Evolutionary conservation across 2,888 invertebrate genomes (phyloP).

Genomic region (Osedax fenrisi): DNA sequence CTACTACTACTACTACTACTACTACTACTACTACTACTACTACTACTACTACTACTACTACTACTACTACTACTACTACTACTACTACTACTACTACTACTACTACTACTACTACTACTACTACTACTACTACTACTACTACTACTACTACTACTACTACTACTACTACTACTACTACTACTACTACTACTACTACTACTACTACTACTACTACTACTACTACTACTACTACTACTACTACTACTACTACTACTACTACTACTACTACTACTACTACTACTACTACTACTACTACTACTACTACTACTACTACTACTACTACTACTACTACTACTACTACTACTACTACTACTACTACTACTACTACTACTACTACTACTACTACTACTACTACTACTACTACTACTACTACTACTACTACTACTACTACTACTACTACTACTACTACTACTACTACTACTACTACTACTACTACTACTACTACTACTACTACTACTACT

Average conservation of each 20-base stretch:
- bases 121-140: no score
- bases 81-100: neutral
- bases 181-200: no score
- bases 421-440: slow-evolving; percentile 17
- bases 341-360: slow-evolving; percentile 25
- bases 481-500: slow-evolving; percentile 18
- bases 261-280: slow-evolving; percentile 15
- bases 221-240: slow-evolving; percentile 1
- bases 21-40: slow-evolving; percentile 17
- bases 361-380: slow-evolving; percentile 21
- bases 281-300: slow-evolving; percentile 17
- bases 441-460: slow-evolving; percentile 16
- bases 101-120: neutral
- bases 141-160: neutral
- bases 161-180: slow-evolving; percentile 11
- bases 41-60: slow-evolving; percentile 7
- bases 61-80: slow-evolving; percentile 10
- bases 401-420: slow-evolving; percentile 19
- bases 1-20: slow-evolving; percentile 22
- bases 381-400: slow-evolving; percentile 22
- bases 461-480: slow-evolving; percentile 11
- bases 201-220: no score
- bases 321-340: slow-evolving; percentile 18
- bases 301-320: slow-evolving; percentile 7
- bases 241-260: slow-evolving; percentile 12